Base-by-base conservation (phyloP, 2,113 vertebrate species). In the Centropus bengalensis region DNA sequence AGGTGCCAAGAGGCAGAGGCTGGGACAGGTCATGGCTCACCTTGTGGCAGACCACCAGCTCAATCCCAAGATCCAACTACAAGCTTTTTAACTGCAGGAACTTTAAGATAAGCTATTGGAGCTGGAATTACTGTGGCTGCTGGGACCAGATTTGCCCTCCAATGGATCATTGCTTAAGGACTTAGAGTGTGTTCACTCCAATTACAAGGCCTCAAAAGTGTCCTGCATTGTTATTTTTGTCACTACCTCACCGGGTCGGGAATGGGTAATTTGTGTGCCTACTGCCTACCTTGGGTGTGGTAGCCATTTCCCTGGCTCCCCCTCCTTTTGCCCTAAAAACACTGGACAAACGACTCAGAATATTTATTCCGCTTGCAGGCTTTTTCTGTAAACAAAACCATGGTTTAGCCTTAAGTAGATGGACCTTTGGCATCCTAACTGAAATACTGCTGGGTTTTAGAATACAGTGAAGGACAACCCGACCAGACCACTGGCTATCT, bases 11-110 rank as follows among this genome's bases (percentile, higher is more conserved):
- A 69, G 67, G n/a, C 68, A 38, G 33, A 49, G 68, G 33, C 49
- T 52, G 36, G 49, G 49, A 54, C 36, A 54, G 70, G 52, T 12
- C 3, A 36, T 71, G 69, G 51, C 38, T 73, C 30, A 28, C 52
- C 38, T 73, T 22, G 11, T 42, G 5, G 73, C 14, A 12, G 88
- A 90, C 63, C 7, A 10, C 73, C 42, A 52, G 66, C 58, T 45
- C 12, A 6, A 71, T 71, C 64, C 73, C 51, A 84, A 84, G 42
- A 44, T 86, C 75, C 75, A 80, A 68, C 60, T 80, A 80, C 17
- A 20, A 86, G 89, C 75, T 80, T 91, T 86, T 80, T 86, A 74
- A 86, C 54, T 67, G 59, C 88, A 85, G 14, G 75, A 91, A 78
- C 66, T 78, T 59, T 32, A 91, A 80, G 16, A 74, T 91, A 67